Percentiles rank a stretch among this genome's conserved stretches.
phyloP scores from a whole-genome alignment of 2,797 vertebrate genomes.

The Lindbergichthys nudifrons region DNA sequence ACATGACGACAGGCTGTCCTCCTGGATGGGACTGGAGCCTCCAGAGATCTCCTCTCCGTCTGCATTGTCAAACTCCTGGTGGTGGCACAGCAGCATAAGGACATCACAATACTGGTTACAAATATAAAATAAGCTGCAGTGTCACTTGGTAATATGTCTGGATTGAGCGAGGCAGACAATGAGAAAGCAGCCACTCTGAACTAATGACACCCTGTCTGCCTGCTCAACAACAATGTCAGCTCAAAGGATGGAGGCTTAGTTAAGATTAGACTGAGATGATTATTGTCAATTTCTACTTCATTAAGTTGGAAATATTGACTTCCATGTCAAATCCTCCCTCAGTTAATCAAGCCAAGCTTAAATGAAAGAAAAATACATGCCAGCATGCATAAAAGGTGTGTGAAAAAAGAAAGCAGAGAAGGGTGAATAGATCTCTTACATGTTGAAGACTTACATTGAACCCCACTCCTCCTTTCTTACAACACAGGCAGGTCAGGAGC shows the following conservation, averaged over 20 bases:
- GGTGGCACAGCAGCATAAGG: conserved; percentile 19
- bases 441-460: conserved; percentile 92
- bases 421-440: conserved; percentile 77
- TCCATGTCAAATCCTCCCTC: conserved; percentile 18
- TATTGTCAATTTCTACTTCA: conserved; percentile 57
- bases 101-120: conserved; percentile 4
- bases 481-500: conserved; percentile 95
- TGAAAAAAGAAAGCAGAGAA: conserved; percentile 50
- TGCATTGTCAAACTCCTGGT: conserved; percentile 93
- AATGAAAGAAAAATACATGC: conserved; percentile 7
- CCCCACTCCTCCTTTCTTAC: conserved; percentile 92
- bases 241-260: conserved; percentile 33
- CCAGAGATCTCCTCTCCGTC: conserved; percentile 93
- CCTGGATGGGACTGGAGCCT: conserved; percentile 91
- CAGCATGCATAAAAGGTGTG: conserved; percentile 39
- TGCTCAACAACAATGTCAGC: conserved; percentile 32
- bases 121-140: background rate
- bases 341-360: conserved; percentile 22
- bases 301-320: conserved; percentile 42
- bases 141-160: conserved; percentile 2
- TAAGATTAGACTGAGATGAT: conserved; percentile 43
- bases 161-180: conserved; percentile 38
- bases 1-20: conserved; percentile 94
- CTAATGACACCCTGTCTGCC: conserved; percentile 45
- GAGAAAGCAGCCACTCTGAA: conserved; percentile 42